phyloP scores from a whole-genome alignment of 2,797 vertebrate genomes.

The Bufotes viridis region DNA sequence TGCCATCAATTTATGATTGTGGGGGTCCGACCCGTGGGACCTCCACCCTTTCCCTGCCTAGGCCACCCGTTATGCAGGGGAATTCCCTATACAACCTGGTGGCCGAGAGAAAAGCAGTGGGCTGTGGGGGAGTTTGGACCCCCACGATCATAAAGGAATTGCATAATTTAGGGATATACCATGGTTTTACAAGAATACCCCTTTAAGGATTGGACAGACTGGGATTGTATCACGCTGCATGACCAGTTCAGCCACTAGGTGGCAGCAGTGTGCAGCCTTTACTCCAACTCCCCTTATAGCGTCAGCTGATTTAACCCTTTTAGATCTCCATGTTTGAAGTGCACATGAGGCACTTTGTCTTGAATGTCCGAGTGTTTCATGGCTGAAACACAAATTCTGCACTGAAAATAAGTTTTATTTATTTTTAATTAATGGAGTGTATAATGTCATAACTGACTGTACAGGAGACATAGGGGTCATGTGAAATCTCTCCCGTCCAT shows the following conservation, averaged over 20 bases:
- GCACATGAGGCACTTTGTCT: neutral
- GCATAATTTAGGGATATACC: too few species aligned
- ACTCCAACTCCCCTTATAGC: neutral
- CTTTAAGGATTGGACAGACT: neutral
- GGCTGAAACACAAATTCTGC: slow-evolving; percentile 27
- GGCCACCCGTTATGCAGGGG: too few species aligned
- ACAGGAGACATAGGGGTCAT: neutral
- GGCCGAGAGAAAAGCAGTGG: too few species aligned
- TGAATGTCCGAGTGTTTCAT: slow-evolving; percentile 22
- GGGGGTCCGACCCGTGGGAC: too few species aligned
- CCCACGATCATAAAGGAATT: too few species aligned
- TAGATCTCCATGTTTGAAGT: neutral
- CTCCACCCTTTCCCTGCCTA: too few species aligned
- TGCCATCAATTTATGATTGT: too few species aligned
- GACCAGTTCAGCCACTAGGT: neutral
- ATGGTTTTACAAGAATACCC: too few species aligned
- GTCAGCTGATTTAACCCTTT: neutral
- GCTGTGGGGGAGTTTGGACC: too few species aligned
- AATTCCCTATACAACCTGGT: too few species aligned
- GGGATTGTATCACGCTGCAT: neutral
- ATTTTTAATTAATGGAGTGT: neutral
- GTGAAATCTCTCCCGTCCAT: neutral
- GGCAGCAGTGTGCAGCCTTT: neutral
- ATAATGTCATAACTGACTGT: neutral
- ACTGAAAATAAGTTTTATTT: neutral